Evolutionary conservation across 2,797 vertebrate genomes (phyloP).

Genomic region (Nothura maculosa): DNA sequence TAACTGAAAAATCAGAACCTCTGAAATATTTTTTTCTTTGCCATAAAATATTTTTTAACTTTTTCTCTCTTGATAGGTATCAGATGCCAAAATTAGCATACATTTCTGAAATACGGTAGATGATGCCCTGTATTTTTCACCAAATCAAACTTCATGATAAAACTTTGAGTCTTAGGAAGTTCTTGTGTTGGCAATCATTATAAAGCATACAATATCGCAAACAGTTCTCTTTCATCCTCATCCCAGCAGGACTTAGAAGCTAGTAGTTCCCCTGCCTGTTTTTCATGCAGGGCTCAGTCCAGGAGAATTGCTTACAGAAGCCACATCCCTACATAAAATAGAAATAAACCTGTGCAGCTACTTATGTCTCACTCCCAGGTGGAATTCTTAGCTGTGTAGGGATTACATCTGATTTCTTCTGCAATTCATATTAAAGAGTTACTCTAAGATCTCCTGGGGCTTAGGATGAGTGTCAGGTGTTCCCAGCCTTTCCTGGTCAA

Average conservation of each 20-base stretch:
- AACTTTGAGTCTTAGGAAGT: neutral
- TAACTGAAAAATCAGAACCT: accelerated
- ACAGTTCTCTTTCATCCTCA: neutral
- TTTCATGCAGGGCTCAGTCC: neutral
- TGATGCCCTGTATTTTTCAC: neutral
- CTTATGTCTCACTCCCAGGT: neutral
- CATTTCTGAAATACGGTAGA: neutral
- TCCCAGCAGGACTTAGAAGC: neutral
- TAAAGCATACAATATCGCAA: neutral
- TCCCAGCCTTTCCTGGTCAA: neutral
- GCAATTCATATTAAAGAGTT: neutral
- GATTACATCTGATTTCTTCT: neutral
- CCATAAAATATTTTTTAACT: neutral
- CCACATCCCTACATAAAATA: neutral
- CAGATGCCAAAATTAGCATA: neutral
- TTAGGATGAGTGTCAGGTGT: neutral
- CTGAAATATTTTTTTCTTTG: neutral
- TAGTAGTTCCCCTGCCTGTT: neutral
- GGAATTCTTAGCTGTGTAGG: neutral
- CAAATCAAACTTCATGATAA: neutral
- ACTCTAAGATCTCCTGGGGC: neutral
- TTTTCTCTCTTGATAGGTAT: accelerated
- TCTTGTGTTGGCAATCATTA: neutral
- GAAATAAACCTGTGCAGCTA: neutral
- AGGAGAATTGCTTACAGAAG: neutral